Percentiles rank a stretch among this genome's conserved stretches.
Conservation (phyloP, 2,797 vertebrate species). For the Leontocebus nigricollis region DNA sequence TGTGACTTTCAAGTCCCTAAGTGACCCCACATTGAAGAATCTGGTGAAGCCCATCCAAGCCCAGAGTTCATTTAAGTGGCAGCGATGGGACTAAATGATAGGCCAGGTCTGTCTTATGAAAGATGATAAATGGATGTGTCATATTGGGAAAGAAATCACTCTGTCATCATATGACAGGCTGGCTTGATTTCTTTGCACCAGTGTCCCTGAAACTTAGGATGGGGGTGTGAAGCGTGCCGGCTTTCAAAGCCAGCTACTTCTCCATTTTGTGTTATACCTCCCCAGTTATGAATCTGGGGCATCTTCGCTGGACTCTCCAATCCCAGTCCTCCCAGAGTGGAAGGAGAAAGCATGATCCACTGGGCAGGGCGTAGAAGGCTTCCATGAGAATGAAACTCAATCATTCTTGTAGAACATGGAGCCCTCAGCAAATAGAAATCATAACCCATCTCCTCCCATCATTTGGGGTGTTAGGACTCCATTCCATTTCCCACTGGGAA, state of each 20-base stretch:
- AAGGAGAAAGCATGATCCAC: background rate
- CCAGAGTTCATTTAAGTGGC: slow-evolving; percentile 60
- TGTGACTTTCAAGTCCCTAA: background rate
- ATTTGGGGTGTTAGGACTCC: accelerated
- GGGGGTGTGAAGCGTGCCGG: background rate
- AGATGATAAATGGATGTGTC: slow-evolving; percentile 77
- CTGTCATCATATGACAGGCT: slow-evolving; percentile 71
- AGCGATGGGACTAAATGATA: slow-evolving; percentile 64
- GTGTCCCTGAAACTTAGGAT: slow-evolving; percentile 42
- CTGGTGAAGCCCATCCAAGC: background rate
- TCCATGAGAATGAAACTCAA: background rate
- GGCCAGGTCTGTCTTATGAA: slow-evolving; percentile 66
- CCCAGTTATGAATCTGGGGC: no score
- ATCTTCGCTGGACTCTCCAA: background rate
- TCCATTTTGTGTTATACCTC: background rate
- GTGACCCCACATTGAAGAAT: slow-evolving; percentile 14
- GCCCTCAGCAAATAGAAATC: accelerated
- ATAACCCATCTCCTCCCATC: background rate
- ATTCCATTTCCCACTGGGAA: background rate
- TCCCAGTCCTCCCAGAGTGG: no score
- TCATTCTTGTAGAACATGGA: accelerated
- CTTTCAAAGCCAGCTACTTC: background rate
- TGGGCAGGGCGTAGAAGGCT: background rate
- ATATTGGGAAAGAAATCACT: slow-evolving; percentile 70
- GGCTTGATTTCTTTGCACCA: slow-evolving; percentile 18